These are phyloP conservation scores for Leptinotarsa texana DNA, from an alignment of 1,140 invertebrate species.

Conservation along the genomic window DNA sequence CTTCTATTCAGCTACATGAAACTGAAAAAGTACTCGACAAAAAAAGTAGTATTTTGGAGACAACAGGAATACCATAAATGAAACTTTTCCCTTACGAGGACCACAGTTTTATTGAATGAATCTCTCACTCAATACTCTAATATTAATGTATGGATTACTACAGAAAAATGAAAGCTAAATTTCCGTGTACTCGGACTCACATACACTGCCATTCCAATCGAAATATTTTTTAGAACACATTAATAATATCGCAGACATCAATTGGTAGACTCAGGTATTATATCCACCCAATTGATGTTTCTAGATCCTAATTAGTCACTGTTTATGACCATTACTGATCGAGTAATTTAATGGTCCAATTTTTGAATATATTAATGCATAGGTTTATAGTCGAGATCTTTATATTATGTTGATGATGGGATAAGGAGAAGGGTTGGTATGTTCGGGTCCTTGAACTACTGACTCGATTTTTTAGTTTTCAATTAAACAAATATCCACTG, in stretches of 20 bases:
- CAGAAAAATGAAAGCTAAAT: too few relatives aligned
- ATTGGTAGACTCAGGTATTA: conserved; percentile 6
- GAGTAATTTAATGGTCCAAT: not conserved
- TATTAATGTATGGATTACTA: too few relatives aligned
- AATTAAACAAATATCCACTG: too few relatives aligned
- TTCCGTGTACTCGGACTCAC: too few relatives aligned
- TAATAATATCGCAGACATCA: not conserved
- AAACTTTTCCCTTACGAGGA: too few relatives aligned
- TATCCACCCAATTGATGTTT: not conserved
- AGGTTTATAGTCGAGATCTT: not conserved
- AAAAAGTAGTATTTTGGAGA: too few relatives aligned
- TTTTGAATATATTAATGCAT: not conserved
- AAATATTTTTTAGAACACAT: not conserved
- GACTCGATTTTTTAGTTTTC: not conserved
- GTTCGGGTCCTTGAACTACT: not conserved
- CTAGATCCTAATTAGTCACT: not conserved
- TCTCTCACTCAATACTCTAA: too few relatives aligned
- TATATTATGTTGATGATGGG: not conserved
- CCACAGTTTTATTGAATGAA: too few relatives aligned
- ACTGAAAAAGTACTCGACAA: too few relatives aligned
- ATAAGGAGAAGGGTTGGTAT: not conserved
- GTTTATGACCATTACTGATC: conserved; percentile 3
- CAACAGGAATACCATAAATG: too few relatives aligned
- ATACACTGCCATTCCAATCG: not conserved
- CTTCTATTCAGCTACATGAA: too few relatives aligned